Evolutionary conservation across 92 coral and sea anemone species (phyloP).

Genomic region (Phymanthus crucifer): DNA sequence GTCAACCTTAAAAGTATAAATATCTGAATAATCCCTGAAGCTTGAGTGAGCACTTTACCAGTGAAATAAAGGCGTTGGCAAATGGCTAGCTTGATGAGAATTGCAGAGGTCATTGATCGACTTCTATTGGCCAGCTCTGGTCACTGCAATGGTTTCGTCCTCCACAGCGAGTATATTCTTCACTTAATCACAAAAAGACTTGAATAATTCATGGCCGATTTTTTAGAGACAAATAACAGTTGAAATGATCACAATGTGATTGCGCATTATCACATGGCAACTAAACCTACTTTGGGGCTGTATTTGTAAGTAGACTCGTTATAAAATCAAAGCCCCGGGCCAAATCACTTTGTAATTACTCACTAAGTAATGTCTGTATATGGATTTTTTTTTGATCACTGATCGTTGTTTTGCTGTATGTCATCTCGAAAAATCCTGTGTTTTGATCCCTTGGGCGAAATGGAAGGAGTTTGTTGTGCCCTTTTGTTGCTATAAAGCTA

Average conservation of each 20-base stretch:
- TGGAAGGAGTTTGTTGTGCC: background rate
- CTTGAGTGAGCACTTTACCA: background rate
- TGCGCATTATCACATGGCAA: constrained; percentile 11
- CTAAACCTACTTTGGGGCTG: constrained; percentile 18
- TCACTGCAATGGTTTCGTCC: background rate
- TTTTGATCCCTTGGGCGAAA: constrained; percentile 28
- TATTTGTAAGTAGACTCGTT: constrained; percentile 15
- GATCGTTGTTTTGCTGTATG: constrained; percentile 28
- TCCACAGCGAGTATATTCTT: background rate
- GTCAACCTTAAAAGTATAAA: background rate
- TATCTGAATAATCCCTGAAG: background rate
- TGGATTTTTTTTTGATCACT: background rate
- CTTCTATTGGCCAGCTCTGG: constrained; percentile 1
- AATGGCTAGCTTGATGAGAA: constrained; percentile 9
- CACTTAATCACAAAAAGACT: background rate
- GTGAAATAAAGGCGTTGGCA: background rate
- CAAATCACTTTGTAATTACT: constrained; percentile 20
- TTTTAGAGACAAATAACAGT: constrained; percentile 2
- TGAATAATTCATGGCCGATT: constrained; percentile 19
- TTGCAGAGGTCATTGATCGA: background rate
- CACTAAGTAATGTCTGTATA: constrained; percentile 20
- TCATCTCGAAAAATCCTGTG: background rate
- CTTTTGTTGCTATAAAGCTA: background rate
- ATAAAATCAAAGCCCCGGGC: constrained; percentile 20
- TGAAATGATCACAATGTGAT: background rate